phyloP scores from a whole-genome alignment of 2,797 vertebrate species.

The Malurus splendens region DNA sequence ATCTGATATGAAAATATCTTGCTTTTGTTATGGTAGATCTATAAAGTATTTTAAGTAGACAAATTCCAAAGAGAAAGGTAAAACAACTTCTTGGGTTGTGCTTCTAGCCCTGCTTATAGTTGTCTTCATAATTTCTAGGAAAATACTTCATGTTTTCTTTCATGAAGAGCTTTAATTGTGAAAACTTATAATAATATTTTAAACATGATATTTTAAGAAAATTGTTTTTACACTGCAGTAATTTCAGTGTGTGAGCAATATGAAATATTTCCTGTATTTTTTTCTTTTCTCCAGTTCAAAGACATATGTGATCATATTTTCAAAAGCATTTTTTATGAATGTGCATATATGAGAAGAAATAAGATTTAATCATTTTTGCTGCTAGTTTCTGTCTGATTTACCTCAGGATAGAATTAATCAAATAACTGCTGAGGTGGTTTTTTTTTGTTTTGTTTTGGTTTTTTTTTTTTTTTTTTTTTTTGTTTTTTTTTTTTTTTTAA shows the following conservation, averaged over 20 bases:
- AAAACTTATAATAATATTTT: neutral
- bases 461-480: neutral
- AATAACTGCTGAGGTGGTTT: neutral
- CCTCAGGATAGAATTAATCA: neutral
- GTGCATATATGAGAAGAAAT: neutral
- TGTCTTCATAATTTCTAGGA: neutral
- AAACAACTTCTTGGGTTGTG: neutral
- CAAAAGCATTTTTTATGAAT: neutral
- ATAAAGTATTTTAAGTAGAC: neutral
- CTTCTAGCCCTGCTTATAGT: neutral
- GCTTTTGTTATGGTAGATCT: neutral
- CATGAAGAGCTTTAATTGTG: neutral
- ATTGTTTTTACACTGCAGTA: fast-evolving
- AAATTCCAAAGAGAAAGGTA: neutral
- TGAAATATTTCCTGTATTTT: neutral
- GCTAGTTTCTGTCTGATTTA: neutral
- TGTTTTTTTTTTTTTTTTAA: neutral
- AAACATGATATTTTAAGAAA: neutral
- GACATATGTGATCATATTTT: neutral
- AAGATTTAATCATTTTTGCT: neutral
- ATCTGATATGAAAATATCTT: neutral
- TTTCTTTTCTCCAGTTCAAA: neutral
- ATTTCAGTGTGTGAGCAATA: neutral
- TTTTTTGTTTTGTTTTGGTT: too few species aligned
- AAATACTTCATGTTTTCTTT: neutral